Conservation (phyloP, 2,113 vertebrate species). For the Toxotes jaculatrix region DNA sequence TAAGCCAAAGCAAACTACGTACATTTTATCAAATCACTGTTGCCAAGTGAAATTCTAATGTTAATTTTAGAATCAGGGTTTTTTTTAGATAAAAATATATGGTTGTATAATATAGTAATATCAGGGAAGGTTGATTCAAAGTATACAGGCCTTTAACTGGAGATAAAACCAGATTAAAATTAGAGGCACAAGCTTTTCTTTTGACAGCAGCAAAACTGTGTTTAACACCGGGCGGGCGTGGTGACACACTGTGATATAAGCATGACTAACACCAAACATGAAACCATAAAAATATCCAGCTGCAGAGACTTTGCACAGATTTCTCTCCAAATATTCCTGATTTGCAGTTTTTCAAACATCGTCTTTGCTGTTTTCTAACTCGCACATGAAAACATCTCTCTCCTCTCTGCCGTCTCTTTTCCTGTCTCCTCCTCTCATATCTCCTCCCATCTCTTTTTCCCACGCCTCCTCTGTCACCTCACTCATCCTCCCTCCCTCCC, state of each 20-base stretch:
- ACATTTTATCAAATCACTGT: not conserved
- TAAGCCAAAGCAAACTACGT: not conserved
- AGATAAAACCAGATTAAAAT: no score
- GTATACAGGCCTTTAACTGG: no score
- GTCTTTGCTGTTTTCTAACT: not conserved
- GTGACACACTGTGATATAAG: no score
- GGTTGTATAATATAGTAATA: no score
- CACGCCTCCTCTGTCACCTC: slow-evolving; percentile 17
- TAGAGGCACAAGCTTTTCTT: no score
- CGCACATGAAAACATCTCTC: no score
- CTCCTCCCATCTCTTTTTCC: slow-evolving; percentile 15
- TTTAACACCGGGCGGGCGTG: no score
- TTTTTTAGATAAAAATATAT: not conserved
- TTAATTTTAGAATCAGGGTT: not conserved
- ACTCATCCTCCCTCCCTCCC: not conserved
- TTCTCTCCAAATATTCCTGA: not conserved
- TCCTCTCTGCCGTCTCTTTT: not conserved
- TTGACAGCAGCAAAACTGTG: no score
- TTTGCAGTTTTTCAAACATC: no score
- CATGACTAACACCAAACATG: no score
- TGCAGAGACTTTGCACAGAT: not conserved
- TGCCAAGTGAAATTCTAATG: not conserved
- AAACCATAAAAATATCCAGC: not conserved
- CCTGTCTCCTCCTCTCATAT: not conserved
- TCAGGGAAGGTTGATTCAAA: not conserved